Conservation (phyloP, 2,888 invertebrate species). For the Acleris holmiana region DNA sequence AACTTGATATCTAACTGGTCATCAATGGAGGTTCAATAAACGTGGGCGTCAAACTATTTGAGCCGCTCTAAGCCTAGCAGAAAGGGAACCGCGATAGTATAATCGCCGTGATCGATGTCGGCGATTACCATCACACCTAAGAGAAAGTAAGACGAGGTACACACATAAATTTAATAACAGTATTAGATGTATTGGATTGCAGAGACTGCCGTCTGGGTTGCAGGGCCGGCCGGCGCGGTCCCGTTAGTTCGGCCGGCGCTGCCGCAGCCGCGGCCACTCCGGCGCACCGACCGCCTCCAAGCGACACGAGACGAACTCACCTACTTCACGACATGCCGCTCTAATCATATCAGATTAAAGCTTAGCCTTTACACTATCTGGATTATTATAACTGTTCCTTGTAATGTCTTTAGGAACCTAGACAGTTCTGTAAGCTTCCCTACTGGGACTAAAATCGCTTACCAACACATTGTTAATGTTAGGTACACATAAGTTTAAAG, state of each 20-base stretch:
- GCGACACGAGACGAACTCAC: slow-evolving; percentile 63
- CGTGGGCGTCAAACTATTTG: slow-evolving; percentile 61
- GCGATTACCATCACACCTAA: slow-evolving; percentile 66
- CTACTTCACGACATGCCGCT: slow-evolving; percentile 69
- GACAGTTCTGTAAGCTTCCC: not conserved
- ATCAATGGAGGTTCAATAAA: slow-evolving; percentile 22
- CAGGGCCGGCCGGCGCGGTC: slow-evolving; percentile 71
- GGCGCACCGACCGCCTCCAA: slow-evolving; percentile 43
- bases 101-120: slow-evolving; percentile 67
- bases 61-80: slow-evolving; percentile 52
- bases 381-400: not conserved
- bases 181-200: slow-evolving; percentile 79
- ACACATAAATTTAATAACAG: slow-evolving; percentile 79
- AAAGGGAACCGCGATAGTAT: slow-evolving; percentile 60
- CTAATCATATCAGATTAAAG: slow-evolving; percentile 57
- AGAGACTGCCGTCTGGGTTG: slow-evolving; percentile 67
- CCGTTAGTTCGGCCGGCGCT: slow-evolving; percentile 64
- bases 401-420: not conserved
- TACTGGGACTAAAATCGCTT: not conserved
- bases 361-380: slow-evolving; percentile 3
- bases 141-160: slow-evolving; percentile 74
- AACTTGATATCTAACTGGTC: not conserved
- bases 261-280: slow-evolving; percentile 40
- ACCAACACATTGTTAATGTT: too few relatives aligned
- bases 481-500: too few relatives aligned